Evolutionary conservation across 2,888 invertebrate genomes (phyloP).

Genomic region (Drosophila mulleri): DNA sequence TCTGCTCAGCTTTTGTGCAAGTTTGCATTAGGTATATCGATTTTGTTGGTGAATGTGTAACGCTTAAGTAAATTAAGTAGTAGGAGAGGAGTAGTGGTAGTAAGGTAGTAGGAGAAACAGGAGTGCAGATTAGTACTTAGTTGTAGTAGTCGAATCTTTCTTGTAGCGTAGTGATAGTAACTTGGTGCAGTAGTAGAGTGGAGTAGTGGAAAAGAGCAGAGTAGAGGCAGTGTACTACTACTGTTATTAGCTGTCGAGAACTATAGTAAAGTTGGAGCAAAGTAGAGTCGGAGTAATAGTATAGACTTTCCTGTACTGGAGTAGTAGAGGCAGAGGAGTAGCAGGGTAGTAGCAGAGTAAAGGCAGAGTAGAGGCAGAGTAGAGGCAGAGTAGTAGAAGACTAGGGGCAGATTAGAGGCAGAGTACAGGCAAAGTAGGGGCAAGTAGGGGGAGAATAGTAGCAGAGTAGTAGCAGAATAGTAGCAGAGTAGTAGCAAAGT

Average conservation of each 20-base stretch:
- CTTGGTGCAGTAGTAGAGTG: too few species aligned
- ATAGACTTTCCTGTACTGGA: too few species aligned
- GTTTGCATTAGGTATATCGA: background rate
- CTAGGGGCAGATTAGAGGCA: background rate
- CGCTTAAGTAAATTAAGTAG: background rate
- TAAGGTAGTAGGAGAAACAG: background rate
- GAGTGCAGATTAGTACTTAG: too few species aligned
- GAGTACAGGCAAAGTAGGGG: background rate
- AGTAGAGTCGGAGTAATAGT: too few species aligned
- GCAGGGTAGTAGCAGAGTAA: too few species aligned
- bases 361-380: background rate
- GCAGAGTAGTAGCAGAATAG: background rate
- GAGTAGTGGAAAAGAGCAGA: background rate
- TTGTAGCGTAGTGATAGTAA: background rate
- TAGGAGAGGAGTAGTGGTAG: background rate
- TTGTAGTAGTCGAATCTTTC: background rate
- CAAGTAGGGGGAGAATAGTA: background rate
- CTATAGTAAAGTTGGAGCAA: too few species aligned
- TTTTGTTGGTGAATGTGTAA: background rate
- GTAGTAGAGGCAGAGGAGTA: too few species aligned
- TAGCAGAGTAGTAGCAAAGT: background rate
- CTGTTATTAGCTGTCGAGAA: too few species aligned
- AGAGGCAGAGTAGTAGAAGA: too few species aligned
- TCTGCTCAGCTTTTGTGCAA: slow-evolving; percentile 24
- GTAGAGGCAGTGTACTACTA: background rate